These are phyloP conservation scores for Perca fluviatilis DNA, from an alignment of 2,113 vertebrate genomes.

Conservation along the genomic window DNA sequence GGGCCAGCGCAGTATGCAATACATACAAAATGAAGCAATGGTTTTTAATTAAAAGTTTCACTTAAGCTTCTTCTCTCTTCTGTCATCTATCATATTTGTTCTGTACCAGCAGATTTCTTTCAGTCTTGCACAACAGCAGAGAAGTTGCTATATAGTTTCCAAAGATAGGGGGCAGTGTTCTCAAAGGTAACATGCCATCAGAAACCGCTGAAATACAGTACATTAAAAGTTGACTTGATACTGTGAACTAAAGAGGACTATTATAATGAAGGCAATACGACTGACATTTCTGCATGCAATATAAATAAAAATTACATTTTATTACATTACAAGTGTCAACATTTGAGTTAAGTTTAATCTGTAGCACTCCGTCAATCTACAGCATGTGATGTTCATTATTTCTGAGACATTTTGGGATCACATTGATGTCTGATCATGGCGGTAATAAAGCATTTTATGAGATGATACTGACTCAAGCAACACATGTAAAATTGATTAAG, in stretches of 20 bases:
- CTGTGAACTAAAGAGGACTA: not conserved
- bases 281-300: not conserved
- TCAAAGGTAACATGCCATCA: constrained; percentile 67
- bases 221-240: not conserved
- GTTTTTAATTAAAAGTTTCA: constrained; percentile 69
- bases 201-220: constrained; percentile 6
- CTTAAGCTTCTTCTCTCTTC: constrained; percentile 29
- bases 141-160: constrained; percentile 28
- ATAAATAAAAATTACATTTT: not conserved
- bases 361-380: not conserved
- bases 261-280: not conserved
- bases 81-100: constrained; percentile 37
- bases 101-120: not conserved
- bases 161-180: constrained; percentile 83
- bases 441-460: not conserved
- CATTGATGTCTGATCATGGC: not conserved
- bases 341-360: not conserved
- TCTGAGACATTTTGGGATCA: not conserved
- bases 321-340: not conserved
- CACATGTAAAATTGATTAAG: not conserved
- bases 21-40: constrained; percentile 62
- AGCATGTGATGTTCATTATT: not conserved
- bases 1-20: constrained; percentile 37
- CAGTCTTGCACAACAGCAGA: not conserved
- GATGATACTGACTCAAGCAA: not conserved